Conservation (phyloP, 1,140 invertebrate species). For the Chironomus tepperi region DNA sequence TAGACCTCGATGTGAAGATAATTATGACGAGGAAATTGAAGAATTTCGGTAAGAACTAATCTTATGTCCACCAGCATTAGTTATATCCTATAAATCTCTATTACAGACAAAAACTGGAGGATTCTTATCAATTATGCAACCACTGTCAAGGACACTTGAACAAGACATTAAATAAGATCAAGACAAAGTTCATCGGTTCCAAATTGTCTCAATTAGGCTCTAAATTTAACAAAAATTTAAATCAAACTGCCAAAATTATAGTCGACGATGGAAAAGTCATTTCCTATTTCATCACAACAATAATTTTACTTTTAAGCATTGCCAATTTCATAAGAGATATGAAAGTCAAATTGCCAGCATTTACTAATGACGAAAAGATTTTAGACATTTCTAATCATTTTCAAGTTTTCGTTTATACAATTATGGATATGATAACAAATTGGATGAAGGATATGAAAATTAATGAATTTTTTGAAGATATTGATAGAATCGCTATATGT, state of each 20-base stretch:
- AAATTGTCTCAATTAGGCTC: slow-evolving; percentile 32
- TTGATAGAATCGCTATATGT: not conserved
- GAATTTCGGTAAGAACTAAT: slow-evolving; percentile 50
- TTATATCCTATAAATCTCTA: too few species aligned
- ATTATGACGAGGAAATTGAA: slow-evolving; percentile 58
- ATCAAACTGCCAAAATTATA: slow-evolving; percentile 12
- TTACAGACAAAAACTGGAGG: slow-evolving; percentile 52
- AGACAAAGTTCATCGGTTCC: slow-evolving; percentile 39
- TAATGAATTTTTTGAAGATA: not conserved
- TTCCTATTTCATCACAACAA: not conserved
- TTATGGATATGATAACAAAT: not conserved
- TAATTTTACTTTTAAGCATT: not conserved
- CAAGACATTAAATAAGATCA: slow-evolving; percentile 48
- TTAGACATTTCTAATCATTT: not conserved
- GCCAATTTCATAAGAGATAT: slow-evolving; percentile 17
- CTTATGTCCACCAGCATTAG: too few species aligned
- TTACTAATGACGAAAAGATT: not conserved
- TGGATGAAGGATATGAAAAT: not conserved
- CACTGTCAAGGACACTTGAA: slow-evolving; percentile 51
- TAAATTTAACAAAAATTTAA: not conserved
- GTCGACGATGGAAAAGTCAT: not conserved
- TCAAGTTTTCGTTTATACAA: not conserved
- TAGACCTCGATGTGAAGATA: slow-evolving; percentile 56
- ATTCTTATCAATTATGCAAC: slow-evolving; percentile 54
- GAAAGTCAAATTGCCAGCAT: not conserved